phyloP scores from a whole-genome alignment of 2,888 invertebrate genomes.

The Oxytorus armatus region DNA sequence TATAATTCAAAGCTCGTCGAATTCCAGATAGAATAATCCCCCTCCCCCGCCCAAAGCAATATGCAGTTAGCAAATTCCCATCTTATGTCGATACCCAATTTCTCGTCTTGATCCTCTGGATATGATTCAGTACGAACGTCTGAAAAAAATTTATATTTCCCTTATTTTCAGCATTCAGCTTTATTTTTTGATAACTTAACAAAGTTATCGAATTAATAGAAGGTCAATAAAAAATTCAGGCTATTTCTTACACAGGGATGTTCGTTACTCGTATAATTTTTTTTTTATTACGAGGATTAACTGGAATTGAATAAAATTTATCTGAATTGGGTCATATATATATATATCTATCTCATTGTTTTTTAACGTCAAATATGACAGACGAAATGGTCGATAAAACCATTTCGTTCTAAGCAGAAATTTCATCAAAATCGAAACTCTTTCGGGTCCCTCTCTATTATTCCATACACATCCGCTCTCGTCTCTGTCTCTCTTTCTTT shows the following conservation, averaged over 20 bases:
- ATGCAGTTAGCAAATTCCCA: conserved; percentile 2
- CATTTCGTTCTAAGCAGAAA: conserved; percentile 2
- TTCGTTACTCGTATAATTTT: too few species aligned
- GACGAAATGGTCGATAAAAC: background rate
- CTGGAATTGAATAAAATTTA: background rate
- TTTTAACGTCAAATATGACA: background rate
- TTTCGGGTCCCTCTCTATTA: conserved; percentile 9
- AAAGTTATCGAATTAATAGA: too few species aligned
- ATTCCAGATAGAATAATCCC: background rate
- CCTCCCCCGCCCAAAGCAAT: conserved; percentile 2
- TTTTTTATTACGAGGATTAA: too few species aligned
- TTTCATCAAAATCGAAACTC: conserved; percentile 14
- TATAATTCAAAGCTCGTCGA: conserved; percentile 2
- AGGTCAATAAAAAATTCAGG: too few species aligned
- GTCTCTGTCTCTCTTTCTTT: background rate
- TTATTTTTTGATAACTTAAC: too few species aligned
- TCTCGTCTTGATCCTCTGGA: background rate
- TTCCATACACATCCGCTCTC: background rate
- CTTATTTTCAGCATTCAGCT: too few species aligned
- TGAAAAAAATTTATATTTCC: too few species aligned
- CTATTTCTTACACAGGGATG: too few species aligned
- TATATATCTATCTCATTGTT: background rate
- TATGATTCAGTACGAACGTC: background rate
- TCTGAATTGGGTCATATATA: background rate
- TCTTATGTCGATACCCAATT: background rate